These are phyloP conservation scores for Agapostemon virescens DNA, from an alignment of 2,888 invertebrate species.

Conservation along the genomic window DNA sequence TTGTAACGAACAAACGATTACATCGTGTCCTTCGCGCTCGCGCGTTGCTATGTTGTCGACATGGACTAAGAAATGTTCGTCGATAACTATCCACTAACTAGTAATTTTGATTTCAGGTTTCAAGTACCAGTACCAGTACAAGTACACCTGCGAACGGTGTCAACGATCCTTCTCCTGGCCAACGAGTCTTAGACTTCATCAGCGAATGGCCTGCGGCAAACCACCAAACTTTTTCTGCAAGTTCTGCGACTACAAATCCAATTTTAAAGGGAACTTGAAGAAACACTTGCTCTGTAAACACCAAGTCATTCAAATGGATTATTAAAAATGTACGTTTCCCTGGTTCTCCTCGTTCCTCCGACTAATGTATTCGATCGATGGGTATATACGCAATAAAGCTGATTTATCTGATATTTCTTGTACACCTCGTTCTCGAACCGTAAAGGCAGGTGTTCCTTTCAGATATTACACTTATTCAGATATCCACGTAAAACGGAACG, in stretches of 20 bases:
- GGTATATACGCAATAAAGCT: constrained; percentile 37
- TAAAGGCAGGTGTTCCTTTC: background rate
- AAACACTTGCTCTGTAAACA: constrained; percentile 66
- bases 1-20: constrained; percentile 25
- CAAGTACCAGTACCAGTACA: constrained; percentile 60
- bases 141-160: constrained; percentile 71
- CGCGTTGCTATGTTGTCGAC: background rate
- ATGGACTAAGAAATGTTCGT: background rate
- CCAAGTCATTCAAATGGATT: constrained; percentile 5
- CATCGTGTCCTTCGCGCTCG: background rate
- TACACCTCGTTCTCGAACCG: background rate
- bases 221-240: constrained; percentile 72
- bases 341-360: background rate
- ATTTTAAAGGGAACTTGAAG: constrained; percentile 76
- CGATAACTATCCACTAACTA: constrained; percentile 59
- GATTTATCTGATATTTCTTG: background rate
- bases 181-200: constrained; percentile 74
- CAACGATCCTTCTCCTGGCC: constrained; percentile 72
- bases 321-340: constrained; percentile 22
- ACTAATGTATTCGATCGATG: background rate
- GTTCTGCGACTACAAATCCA: constrained; percentile 72
- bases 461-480: background rate
- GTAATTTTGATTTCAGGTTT: constrained; percentile 72
- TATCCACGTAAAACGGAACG: background rate
- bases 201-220: constrained; percentile 75